These are phyloP conservation scores for Tetanocera ferruginea DNA, from an alignment of 2,888 invertebrate species.

Conservation along the genomic window DNA sequence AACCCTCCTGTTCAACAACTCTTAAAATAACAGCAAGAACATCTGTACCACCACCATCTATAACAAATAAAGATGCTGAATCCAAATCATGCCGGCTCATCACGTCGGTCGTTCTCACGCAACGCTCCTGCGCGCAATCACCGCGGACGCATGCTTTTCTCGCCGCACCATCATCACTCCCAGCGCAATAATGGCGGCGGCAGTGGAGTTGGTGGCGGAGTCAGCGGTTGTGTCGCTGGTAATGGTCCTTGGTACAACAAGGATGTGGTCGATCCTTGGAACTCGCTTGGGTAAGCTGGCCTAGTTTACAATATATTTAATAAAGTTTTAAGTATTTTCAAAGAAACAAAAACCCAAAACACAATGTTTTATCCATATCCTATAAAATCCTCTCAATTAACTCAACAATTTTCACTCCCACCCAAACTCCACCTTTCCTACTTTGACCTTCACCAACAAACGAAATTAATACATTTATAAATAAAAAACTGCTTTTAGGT, in stretches of 20 bases:
- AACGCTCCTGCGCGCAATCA: slow-evolving; percentile 65
- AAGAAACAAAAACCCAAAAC: neutral
- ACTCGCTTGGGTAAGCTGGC: slow-evolving; percentile 67
- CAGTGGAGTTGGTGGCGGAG: slow-evolving; percentile 43
- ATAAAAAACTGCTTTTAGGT: slow-evolving; percentile 64
- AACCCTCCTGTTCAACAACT: neutral
- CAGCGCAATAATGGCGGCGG: slow-evolving; percentile 35
- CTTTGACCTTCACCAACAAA: slow-evolving; percentile 35
- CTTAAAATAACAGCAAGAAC: neutral
- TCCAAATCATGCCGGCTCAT: slow-evolving; percentile 67
- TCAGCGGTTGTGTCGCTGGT: slow-evolving; percentile 11
- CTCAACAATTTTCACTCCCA: neutral
- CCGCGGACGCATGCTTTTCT: slow-evolving; percentile 67
- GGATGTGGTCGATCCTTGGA: slow-evolving; percentile 57
- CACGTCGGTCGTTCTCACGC: slow-evolving; percentile 67
- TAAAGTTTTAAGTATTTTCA: neutral
- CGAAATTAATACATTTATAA: slow-evolving; percentile 48
- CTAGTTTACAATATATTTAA: slow-evolving; percentile 50
- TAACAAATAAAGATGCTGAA: slow-evolving; percentile 56
- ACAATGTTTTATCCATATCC: neutral
- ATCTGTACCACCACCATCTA: neutral
- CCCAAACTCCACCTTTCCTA: neutral
- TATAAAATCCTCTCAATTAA: neutral
- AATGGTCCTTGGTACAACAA: slow-evolving; percentile 49
- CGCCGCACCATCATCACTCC: slow-evolving; percentile 59